These are phyloP conservation scores for Campoplex nolae DNA, from an alignment of 2,888 invertebrate species.

Conservation along the genomic window DNA sequence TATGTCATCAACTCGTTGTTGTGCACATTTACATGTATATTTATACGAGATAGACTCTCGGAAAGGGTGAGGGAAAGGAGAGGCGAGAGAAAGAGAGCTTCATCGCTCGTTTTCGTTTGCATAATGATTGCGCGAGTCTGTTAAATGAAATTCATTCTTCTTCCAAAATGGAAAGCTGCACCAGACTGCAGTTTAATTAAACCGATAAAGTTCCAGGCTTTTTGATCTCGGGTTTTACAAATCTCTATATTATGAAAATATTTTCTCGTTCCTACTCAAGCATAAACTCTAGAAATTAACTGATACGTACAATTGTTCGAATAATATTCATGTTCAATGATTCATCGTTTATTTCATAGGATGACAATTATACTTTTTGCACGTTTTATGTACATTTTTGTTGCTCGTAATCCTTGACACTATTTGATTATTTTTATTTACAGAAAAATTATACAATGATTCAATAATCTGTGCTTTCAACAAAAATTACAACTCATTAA, in stretches of 20 bases:
- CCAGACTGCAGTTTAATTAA: constrained; percentile 3
- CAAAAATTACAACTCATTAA: not conserved
- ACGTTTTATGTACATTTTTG: no score
- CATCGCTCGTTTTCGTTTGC: constrained; percentile 56
- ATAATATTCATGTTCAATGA: no score
- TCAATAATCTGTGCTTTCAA: not conserved
- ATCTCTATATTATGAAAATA: constrained; percentile 12
- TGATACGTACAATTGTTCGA: no score
- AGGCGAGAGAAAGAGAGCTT: not conserved
- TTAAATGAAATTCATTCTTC: constrained; percentile 34
- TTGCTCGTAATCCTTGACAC: no score
- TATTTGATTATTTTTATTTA: not conserved
- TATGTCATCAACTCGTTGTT: not conserved
- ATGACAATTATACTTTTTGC: no score
- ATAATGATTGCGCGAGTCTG: constrained; percentile 54
- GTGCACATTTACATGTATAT: constrained; percentile 27
- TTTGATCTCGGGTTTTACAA: not conserved
- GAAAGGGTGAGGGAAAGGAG: not conserved
- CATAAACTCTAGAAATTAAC: no score
- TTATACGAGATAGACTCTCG: constrained; percentile 25
- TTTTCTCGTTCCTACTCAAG: not conserved
- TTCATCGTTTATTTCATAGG: no score
- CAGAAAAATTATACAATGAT: not conserved
- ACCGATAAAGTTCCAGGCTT: constrained; percentile 4
- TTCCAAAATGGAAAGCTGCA: constrained; percentile 5